A percentile compares a stretch with the other conserved stretches of the same genome.
Evolutionary conservation across 1,140 invertebrate genomes (phyloP).

Genomic region (Papilio machaon): DNA sequence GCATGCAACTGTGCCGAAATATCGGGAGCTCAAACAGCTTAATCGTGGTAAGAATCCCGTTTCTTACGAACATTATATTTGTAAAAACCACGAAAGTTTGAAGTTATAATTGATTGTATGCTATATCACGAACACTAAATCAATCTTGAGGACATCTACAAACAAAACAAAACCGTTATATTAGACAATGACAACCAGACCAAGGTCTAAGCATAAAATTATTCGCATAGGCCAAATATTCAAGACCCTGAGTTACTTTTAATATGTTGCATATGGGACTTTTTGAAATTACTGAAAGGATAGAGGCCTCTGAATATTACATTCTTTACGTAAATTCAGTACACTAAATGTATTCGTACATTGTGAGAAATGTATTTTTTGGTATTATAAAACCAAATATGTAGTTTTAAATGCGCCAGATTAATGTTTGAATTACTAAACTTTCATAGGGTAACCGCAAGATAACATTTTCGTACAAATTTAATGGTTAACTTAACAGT

Average conservation of each 20-base stretch:
- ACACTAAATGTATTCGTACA: background rate
- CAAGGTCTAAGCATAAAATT: background rate
- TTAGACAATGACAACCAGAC: background rate
- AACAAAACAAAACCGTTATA: background rate
- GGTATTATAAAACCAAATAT: background rate
- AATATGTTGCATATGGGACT: background rate
- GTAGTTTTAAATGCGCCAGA: background rate
- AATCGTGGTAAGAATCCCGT: too few relatives aligned
- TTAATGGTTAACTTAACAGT: too few relatives aligned
- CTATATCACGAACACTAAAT: slow-evolving; percentile 18
- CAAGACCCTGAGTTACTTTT: background rate
- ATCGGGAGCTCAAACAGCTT: too few relatives aligned
- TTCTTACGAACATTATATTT: too few relatives aligned
- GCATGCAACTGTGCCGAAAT: too few relatives aligned
- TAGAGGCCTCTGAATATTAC: background rate
- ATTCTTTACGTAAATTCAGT: slow-evolving; percentile 1
- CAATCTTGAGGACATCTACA: background rate
- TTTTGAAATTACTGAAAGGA: slow-evolving; percentile 8
- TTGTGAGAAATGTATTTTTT: background rate
- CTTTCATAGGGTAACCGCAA: too few relatives aligned
- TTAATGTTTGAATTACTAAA: background rate
- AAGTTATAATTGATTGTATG: slow-evolving; percentile 29
- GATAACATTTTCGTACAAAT: background rate
- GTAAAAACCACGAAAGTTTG: too few relatives aligned
- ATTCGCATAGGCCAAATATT: background rate